These are phyloP conservation scores for Monomorium pharaonis DNA, from an alignment of 1,140 invertebrate genomes.

Conservation along the genomic window DNA sequence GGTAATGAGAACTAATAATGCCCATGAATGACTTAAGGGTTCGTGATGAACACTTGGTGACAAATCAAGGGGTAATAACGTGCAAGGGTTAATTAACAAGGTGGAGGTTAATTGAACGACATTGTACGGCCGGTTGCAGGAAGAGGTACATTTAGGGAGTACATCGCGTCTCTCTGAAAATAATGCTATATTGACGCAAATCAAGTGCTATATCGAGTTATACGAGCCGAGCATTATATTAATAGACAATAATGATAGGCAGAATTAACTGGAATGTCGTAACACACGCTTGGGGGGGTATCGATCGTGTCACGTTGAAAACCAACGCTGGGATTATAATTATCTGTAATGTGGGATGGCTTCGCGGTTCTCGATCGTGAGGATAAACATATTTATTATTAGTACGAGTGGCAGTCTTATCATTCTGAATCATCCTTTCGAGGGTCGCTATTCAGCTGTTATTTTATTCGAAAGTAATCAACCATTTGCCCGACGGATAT, in stretches of 20 bases:
- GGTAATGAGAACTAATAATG: background rate
- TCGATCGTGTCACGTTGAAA: conserved; percentile 36
- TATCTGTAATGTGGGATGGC: conserved; percentile 35
- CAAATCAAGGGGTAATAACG: background rate
- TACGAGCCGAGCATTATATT: conserved; percentile 25
- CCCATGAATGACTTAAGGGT: background rate
- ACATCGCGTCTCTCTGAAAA: conserved; percentile 21
- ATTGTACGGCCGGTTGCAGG: background rate
- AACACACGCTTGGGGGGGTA: conserved; percentile 23
- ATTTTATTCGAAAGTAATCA: background rate
- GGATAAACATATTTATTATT: conserved; percentile 33
- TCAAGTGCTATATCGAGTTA: conserved; percentile 35
- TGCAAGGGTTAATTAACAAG: background rate
- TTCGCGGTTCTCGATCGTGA: background rate
- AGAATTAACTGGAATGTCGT: conserved; percentile 50
- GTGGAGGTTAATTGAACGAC: background rate
- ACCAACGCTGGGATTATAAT: conserved; percentile 29
- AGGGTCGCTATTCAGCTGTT: background rate
- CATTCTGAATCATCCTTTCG: background rate
- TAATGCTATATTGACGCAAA: conserved; percentile 50
- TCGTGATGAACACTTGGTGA: background rate
- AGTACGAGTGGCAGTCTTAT: background rate
- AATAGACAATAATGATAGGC: conserved; percentile 52
- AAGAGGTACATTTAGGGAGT: background rate
- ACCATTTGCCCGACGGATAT: background rate